Conservation (phyloP, 2,113 vertebrate species). For the Aegypius monachus region DNA sequence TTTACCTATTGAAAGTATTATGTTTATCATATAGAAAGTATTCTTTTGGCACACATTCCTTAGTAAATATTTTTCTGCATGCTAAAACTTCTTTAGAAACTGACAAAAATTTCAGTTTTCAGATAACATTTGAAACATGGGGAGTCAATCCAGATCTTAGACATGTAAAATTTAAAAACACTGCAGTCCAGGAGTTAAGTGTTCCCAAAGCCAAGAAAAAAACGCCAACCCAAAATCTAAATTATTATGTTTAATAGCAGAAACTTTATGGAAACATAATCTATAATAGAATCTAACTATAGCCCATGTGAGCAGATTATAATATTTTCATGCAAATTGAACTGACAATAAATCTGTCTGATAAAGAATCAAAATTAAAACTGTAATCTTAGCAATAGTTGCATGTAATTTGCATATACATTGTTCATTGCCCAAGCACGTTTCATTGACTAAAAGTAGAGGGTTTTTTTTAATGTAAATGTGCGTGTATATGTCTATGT, state of each 20-base stretch:
- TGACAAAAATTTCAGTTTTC: background rate
- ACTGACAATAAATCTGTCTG: constrained; percentile 67
- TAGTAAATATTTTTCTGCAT: background rate
- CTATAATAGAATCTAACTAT: constrained; percentile 39
- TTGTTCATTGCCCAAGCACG: constrained; percentile 52
- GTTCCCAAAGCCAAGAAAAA: background rate
- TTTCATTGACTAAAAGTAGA: background rate
- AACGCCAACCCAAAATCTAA: background rate
- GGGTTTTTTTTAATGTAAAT: background rate
- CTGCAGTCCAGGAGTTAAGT: background rate
- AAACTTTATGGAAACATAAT: constrained; percentile 1
- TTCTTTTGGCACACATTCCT: background rate
- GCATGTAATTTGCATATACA: constrained; percentile 53
- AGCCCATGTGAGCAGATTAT: constrained; percentile 32
- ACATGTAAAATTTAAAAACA: background rate
- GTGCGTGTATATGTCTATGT: background rate
- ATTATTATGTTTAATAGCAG: background rate
- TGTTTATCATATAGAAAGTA: background rate
- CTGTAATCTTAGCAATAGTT: constrained; percentile 59
- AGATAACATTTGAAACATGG: background rate
- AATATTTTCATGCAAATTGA: constrained; percentile 70
- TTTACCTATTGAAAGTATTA: background rate
- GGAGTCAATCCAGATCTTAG: background rate
- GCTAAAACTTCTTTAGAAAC: background rate
- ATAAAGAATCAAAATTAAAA: constrained; percentile 71